Conservation (phyloP, 2,797 vertebrate species). For the Chelonia mydas region DNA sequence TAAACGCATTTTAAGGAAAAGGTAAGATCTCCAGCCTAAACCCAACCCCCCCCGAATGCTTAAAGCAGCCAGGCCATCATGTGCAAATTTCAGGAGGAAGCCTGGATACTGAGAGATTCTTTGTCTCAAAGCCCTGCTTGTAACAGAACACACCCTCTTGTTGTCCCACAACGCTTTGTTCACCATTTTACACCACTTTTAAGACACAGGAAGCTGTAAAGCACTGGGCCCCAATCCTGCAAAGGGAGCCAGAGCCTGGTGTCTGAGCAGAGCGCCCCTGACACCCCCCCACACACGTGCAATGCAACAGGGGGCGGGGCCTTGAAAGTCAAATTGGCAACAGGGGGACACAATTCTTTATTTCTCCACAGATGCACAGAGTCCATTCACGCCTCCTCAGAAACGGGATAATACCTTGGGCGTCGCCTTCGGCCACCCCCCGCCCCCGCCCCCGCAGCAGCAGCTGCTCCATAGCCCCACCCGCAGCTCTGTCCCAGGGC, state of each 20-base stretch:
- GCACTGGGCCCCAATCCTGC: no score
- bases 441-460: no score
- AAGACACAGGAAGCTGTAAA: background rate
- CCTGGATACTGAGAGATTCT: fast-evolving
- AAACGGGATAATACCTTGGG: background rate
- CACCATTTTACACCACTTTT: background rate
- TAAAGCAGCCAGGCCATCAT: background rate
- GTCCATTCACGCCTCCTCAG: no score
- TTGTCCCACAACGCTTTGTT: fast-evolving
- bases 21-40: background rate
- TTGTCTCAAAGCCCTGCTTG: fast-evolving
- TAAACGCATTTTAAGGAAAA: fast-evolving
- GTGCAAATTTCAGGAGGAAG: fast-evolving
- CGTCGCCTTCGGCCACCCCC: background rate
- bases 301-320: no score
- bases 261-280: fast-evolving
- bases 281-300: background rate
- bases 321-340: background rate
- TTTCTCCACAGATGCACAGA: background rate
- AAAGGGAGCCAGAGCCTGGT: background rate
- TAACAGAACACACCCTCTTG: fast-evolving
- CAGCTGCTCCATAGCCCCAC: no score
- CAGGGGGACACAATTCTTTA: background rate
- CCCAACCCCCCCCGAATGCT: fast-evolving
- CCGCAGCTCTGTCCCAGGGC: no score